A percentile compares a stretch with the other conserved stretches of the same genome.
phyloP scores from a whole-genome alignment of 2,113 vertebrate species.

The Hippocampus mohnikei region DNA sequence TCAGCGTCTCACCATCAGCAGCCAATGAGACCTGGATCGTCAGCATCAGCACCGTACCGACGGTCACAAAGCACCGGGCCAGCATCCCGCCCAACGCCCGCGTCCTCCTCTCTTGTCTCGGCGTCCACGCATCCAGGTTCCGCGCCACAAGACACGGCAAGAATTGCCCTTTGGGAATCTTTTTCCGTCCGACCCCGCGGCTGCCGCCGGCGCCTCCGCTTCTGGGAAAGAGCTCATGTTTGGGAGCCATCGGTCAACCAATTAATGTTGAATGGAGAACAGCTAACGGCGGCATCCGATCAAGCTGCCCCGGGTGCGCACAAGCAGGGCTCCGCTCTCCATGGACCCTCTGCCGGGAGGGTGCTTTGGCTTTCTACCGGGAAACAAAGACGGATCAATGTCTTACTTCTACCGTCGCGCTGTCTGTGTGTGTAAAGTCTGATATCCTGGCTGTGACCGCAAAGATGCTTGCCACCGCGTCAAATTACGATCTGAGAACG shows the following conservation, averaged over 20 bases:
- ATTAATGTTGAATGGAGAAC: constrained; percentile 56
- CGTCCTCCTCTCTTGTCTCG: constrained; percentile 42
- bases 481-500: constrained; percentile 8
- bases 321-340: constrained; percentile 52
- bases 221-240: constrained; percentile 58
- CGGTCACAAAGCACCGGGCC: constrained; percentile 55
- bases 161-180: constrained; percentile 16
- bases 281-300: constrained; percentile 69
- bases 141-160: constrained; percentile 33
- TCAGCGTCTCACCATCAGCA: constrained; percentile 62
- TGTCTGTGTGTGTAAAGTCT: constrained; percentile 17
- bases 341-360: constrained; percentile 43
- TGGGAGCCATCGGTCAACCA: constrained; percentile 71
- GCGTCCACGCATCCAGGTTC: constrained; percentile 36
- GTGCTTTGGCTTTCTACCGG: constrained; percentile 12
- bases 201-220: constrained; percentile 25
- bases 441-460: constrained; percentile 42
- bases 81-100: constrained; percentile 40
- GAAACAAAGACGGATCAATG: constrained; percentile 2
- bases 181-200: constrained; percentile 22
- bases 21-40: constrained; percentile 64
- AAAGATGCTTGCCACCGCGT: constrained; percentile 22
- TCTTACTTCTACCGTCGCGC: constrained; percentile 14
- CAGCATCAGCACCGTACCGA: constrained; percentile 66
- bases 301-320: constrained; percentile 49